phyloP scores from a whole-genome alignment of 2,888 invertebrate genomes.

The Lobophora halterata region DNA sequence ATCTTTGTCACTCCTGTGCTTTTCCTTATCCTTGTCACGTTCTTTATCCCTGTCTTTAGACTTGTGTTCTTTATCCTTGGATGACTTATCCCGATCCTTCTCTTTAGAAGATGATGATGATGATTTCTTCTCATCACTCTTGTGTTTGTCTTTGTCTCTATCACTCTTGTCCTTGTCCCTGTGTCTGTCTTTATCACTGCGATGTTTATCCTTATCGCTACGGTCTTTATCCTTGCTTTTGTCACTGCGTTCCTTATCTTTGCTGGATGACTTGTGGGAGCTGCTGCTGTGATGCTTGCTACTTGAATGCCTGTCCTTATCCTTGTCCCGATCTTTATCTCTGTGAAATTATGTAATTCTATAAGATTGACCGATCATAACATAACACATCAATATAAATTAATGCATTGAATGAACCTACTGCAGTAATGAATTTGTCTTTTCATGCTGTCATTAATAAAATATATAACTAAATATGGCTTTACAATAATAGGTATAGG shows the following conservation, averaged over 20 bases:
- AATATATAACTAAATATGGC: too few relatives aligned
- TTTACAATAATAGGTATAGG: too few relatives aligned
- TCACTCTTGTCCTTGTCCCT: constrained; percentile 45
- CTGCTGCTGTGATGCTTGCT: constrained; percentile 79
- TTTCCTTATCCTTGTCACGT: constrained; percentile 61
- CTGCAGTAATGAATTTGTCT: too few relatives aligned
- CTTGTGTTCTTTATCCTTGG: constrained; percentile 74
- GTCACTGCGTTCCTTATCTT: constrained; percentile 73
- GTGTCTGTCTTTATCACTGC: constrained; percentile 47
- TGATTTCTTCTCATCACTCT: constrained; percentile 64
- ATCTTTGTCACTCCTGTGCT: constrained; percentile 62
- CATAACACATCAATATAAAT: constrained; percentile 17
- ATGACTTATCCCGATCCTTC: constrained; percentile 49
- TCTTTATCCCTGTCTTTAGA: constrained; percentile 59
- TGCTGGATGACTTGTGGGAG: constrained; percentile 76
- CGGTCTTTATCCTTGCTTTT: constrained; percentile 54
- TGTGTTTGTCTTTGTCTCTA: constrained; percentile 55
- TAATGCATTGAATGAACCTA: constrained; percentile 45
- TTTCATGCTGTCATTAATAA: too few relatives aligned
- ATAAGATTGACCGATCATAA: constrained; percentile 16
- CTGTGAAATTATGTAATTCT: constrained; percentile 38
- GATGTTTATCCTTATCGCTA: constrained; percentile 50
- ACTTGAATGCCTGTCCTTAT: constrained; percentile 78
- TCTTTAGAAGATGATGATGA: constrained; percentile 59
- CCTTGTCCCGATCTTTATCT: constrained; percentile 79